Evolutionary conservation across 2,113 vertebrate genomes (phyloP).

Genomic region (Rostratula benghalensis): DNA sequence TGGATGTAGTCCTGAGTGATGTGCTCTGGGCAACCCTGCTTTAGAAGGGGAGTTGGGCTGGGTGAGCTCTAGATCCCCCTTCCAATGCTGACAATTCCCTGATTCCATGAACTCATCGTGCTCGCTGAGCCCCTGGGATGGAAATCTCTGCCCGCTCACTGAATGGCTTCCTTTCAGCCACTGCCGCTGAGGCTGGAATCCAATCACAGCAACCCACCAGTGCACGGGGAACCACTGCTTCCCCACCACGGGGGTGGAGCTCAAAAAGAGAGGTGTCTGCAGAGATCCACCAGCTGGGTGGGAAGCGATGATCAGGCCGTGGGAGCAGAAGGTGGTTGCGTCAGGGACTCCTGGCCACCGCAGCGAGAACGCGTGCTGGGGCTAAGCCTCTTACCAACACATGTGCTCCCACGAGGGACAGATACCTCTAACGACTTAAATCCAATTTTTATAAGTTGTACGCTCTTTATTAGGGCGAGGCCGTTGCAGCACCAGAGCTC

Average conservation of each 20-base stretch:
- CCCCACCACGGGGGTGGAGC: not conserved
- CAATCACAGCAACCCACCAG: not conserved
- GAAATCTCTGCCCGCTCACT: conserved; percentile 55
- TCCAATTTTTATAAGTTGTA: not conserved
- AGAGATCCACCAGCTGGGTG: conserved; percentile 4
- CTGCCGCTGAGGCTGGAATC: conserved; percentile 5
- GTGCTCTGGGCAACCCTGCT: no score
- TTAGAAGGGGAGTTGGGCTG: no score
- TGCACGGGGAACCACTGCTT: not conserved
- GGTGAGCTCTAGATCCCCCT: no score
- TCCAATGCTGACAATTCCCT: no score
- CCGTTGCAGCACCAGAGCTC: not conserved
- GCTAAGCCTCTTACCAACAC: conserved; percentile 12
- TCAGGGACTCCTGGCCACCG: not conserved
- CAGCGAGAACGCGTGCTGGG: not conserved
- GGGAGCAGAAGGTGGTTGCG: not conserved
- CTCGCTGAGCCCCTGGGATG: conserved; percentile 47
- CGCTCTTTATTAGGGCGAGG: not conserved
- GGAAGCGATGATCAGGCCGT: not conserved
- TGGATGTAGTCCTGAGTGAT: no score
- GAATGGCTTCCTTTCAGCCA: conserved; percentile 58
- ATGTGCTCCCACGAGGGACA: not conserved
- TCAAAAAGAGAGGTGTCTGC: not conserved
- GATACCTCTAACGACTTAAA: not conserved
- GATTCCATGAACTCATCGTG: not conserved